A percentile compares a stretch with the other conserved stretches of the same genome.
phyloP scores from a whole-genome alignment of 2,113 vertebrate genomes.

The Syngnathoides biaculeatus region DNA sequence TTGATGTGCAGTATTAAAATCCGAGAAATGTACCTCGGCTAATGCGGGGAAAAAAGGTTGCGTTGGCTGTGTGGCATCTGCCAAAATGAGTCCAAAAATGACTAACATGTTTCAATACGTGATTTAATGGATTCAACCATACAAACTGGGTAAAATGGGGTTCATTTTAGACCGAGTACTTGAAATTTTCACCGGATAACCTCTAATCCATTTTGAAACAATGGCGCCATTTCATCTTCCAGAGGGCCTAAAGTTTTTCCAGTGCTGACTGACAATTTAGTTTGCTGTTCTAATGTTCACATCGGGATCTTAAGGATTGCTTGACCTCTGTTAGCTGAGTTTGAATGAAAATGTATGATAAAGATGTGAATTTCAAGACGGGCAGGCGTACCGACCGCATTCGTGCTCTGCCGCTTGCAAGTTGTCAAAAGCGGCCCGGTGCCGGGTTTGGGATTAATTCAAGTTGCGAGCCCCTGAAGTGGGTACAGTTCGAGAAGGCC shows the following conservation, averaged over 20 bases:
- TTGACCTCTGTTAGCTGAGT: not conserved
- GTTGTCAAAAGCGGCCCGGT: conserved; percentile 36
- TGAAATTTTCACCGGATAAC: too few species aligned
- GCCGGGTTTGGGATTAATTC: conserved; percentile 70
- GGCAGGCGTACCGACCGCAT: not conserved
- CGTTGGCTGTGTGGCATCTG: not conserved
- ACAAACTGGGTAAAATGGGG: too few species aligned
- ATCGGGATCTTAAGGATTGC: not conserved
- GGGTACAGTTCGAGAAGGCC: conserved; percentile 45
- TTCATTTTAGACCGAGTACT: too few species aligned
- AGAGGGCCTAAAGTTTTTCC: not conserved
- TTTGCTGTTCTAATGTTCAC: not conserved
- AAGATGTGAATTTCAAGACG: not conserved
- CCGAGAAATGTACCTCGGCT: not conserved
- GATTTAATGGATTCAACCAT: too few species aligned
- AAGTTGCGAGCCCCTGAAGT: conserved; percentile 57
- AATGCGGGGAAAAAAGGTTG: too few species aligned
- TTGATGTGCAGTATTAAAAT: not conserved
- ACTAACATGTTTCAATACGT: not conserved
- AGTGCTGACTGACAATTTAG: not conserved
- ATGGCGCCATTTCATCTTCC: too few species aligned
- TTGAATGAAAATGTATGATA: not conserved
- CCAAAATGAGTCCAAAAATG: not conserved
- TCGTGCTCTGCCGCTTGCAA: conserved; percentile 14
- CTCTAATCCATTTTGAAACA: too few species aligned